These are phyloP conservation scores for Catocala fraxini DNA, from an alignment of 2,888 invertebrate genomes.

Conservation along the genomic window DNA sequence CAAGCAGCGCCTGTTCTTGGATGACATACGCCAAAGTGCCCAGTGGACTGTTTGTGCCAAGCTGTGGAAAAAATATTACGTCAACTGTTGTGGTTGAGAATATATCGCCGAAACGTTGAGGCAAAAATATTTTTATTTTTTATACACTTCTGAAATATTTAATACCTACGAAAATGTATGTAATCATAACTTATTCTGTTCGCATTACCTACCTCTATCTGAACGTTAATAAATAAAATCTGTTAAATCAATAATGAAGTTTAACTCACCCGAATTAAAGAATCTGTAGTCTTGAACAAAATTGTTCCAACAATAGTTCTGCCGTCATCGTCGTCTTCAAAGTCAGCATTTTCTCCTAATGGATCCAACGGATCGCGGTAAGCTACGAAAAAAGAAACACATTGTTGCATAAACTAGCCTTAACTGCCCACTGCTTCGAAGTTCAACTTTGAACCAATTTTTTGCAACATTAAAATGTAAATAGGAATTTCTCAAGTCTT, in stretches of 20 bases:
- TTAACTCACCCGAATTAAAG: conserved; percentile 74
- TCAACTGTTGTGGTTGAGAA: background rate
- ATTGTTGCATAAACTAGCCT: conserved; percentile 18
- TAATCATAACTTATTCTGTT: too few relatives aligned
- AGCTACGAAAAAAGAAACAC: conserved; percentile 52
- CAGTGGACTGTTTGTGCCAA: conserved; percentile 86
- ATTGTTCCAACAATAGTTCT: conserved; percentile 79
- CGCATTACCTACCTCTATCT: too few relatives aligned
- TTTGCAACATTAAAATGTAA: conserved; percentile 47
- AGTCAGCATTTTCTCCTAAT: conserved; percentile 71
- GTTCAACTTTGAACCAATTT: conserved; percentile 36
- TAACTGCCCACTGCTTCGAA: conserved; percentile 16
- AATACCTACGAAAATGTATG: too few relatives aligned
- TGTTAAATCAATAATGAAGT: background rate
- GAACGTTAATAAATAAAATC: too few relatives aligned
- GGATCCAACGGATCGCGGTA: conserved; percentile 73
- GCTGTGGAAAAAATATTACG: conserved; percentile 58
- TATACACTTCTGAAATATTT: too few relatives aligned
- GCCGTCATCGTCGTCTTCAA: conserved; percentile 81
- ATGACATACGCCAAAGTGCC: conserved; percentile 97
- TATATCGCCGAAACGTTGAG: background rate
- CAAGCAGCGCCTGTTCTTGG: conserved; percentile 96
- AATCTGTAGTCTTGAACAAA: conserved; percentile 78
- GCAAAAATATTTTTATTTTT: background rate
- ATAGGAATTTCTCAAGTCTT: conserved; percentile 37